phyloP scores from a whole-genome alignment of 2,113 vertebrate genomes.

The Mobula birostris region DNA sequence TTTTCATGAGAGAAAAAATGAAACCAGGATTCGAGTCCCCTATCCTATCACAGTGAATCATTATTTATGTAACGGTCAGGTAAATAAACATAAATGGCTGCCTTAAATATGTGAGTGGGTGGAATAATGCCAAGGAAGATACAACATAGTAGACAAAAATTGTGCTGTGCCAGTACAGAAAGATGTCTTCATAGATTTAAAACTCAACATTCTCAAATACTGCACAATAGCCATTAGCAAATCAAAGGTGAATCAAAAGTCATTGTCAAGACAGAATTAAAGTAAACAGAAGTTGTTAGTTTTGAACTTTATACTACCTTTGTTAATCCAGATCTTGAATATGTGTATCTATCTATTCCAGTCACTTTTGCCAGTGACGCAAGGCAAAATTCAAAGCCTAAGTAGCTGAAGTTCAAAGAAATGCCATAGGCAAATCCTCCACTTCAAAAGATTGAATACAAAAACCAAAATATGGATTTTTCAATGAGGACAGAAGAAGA shows the following conservation, averaged over 20 bases:
- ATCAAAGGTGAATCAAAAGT: not conserved
- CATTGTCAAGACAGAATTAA: not conserved
- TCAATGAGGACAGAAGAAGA: not conserved
- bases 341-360: not conserved
- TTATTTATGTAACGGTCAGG: not conserved
- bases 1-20: not conserved
- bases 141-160: not conserved
- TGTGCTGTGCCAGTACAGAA: not conserved
- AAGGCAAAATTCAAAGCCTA: not conserved
- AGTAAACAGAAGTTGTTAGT: not conserved
- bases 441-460: not conserved
- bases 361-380: not conserved
- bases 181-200: not conserved
- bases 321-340: not conserved
- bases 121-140: not conserved
- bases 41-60: too few relatives aligned
- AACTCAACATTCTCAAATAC: not conserved
- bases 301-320: not conserved
- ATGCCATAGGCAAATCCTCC: not conserved
- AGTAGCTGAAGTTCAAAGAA: not conserved
- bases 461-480: not conserved
- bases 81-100: not conserved
- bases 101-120: not conserved
- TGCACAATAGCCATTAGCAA: not conserved
- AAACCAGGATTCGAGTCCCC: too few relatives aligned